Evolutionary conservation across 2,888 invertebrate species (phyloP).

Genomic region (Eilema depressum): DNA sequence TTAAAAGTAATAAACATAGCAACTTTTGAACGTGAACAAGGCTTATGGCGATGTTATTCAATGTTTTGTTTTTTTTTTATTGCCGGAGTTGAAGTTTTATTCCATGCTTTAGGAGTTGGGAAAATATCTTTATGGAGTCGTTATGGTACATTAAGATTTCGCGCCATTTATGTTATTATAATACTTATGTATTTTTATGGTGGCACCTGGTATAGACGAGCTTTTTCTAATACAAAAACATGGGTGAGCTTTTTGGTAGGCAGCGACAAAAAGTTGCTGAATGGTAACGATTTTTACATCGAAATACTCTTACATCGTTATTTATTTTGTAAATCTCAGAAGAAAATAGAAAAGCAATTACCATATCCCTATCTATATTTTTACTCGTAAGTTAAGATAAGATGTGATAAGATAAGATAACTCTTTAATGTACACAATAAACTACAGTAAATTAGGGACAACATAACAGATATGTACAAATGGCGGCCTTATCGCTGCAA

Average conservation of each 20-base stretch:
- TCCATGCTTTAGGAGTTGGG: background rate
- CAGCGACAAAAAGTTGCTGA: too few species aligned
- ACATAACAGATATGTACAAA: too few species aligned
- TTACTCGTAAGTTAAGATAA: too few species aligned
- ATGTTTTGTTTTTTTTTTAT: constrained; percentile 20
- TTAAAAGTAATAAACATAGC: constrained; percentile 27
- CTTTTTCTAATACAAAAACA: background rate
- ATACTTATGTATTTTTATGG: background rate
- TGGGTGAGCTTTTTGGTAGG: background rate
- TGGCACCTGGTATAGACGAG: background rate
- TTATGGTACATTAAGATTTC: constrained; percentile 1
- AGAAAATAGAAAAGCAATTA: too few species aligned
- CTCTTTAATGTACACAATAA: too few species aligned
- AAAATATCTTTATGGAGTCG: background rate
- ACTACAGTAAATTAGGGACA: too few species aligned
- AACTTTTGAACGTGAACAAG: constrained; percentile 18
- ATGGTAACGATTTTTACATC: too few species aligned
- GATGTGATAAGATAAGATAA: too few species aligned
- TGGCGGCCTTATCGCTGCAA: too few species aligned
- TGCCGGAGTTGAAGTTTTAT: constrained; percentile 11
- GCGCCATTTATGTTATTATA: background rate
- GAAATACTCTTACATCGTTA: too few species aligned
- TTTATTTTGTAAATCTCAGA: too few species aligned
- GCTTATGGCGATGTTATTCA: constrained; percentile 17
- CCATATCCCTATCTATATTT: too few species aligned